phyloP scores from a whole-genome alignment of 2,888 invertebrate genomes.

The Sinhomidia bicolor region DNA sequence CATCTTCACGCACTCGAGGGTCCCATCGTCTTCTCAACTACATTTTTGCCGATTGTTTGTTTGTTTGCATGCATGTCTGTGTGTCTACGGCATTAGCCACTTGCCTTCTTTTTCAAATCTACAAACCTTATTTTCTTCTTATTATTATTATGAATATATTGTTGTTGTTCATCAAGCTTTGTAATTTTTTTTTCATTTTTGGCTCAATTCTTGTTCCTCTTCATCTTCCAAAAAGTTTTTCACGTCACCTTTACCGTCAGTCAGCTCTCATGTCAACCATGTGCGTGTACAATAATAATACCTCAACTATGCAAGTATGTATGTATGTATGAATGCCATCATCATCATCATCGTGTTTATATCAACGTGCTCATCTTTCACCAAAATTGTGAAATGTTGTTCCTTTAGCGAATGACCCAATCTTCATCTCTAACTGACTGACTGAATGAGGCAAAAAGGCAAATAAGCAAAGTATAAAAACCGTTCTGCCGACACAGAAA shows the following conservation, averaged over 20 bases:
- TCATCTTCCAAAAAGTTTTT: conserved; percentile 52
- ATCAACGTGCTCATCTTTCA: neutral
- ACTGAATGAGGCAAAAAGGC: conserved; percentile 41
- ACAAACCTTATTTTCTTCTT: neutral
- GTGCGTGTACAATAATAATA: neutral
- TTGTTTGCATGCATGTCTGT: conserved; percentile 28
- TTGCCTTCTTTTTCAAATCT: conserved; percentile 1
- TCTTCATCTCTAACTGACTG: neutral
- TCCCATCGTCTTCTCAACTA: conserved; percentile 9
- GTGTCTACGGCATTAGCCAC: conserved; percentile 50
- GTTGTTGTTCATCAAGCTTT: conserved; percentile 51
- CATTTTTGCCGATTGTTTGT: conserved; percentile 67
- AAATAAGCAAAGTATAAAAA: conserved; percentile 53
- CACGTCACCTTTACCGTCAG: conserved; percentile 68
- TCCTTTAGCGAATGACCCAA: conserved; percentile 57
- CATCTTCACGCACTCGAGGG: conserved; percentile 5
- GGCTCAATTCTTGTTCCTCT: conserved; percentile 42
- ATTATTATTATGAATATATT: conserved; percentile 17
- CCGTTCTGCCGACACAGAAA: conserved; percentile 45
- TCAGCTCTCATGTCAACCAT: conserved; percentile 56
- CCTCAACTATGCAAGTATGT: no score
- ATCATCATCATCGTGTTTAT: no score
- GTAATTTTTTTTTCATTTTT: conserved; percentile 47
- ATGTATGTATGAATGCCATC: no score
- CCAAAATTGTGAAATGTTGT: neutral